Conservation (phyloP, 2,797 vertebrate genomes). For the Apodemus agrarius region DNA sequence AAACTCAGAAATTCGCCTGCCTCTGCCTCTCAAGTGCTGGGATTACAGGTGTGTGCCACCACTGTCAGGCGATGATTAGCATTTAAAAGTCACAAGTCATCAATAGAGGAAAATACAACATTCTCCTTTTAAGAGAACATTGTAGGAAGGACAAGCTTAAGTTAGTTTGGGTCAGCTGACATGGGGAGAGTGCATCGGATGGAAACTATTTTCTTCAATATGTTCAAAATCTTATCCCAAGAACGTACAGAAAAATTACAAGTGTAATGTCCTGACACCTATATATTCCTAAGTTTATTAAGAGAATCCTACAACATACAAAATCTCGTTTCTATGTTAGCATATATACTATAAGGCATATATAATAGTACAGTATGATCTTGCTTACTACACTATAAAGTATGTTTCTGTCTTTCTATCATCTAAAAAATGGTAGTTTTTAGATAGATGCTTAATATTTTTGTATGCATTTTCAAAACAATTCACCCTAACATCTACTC, state of each 20-base stretch:
- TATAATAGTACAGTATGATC: neutral
- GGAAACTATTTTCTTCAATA: neutral
- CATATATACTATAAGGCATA: neutral
- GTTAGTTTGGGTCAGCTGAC: neutral
- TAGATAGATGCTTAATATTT: constrained; percentile 25
- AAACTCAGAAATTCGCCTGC: too few relatives aligned
- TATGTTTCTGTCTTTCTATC: neutral
- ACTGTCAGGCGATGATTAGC: neutral
- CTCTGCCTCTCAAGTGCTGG: too few relatives aligned
- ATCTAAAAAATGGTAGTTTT: constrained; percentile 8
- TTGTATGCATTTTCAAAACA: constrained; percentile 4
- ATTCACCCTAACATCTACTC: neutral
- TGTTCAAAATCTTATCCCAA: neutral
- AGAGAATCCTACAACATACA: neutral
- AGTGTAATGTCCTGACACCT: neutral
- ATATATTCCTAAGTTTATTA: constrained; percentile 25
- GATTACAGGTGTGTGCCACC: too few relatives aligned
- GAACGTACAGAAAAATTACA: constrained; percentile 25
- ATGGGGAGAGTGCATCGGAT: neutral
- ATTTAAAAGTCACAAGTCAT: neutral
- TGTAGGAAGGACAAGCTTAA: neutral
- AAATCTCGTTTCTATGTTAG: neutral
- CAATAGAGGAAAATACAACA: neutral
- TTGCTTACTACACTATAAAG: constrained; percentile 14
- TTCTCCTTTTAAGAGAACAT: neutral